Evolutionary conservation across 2,888 invertebrate species (phyloP), one percentile per base, ranked within the genome.

Genomic region (Ceratothoa steindachneri): DNA sequence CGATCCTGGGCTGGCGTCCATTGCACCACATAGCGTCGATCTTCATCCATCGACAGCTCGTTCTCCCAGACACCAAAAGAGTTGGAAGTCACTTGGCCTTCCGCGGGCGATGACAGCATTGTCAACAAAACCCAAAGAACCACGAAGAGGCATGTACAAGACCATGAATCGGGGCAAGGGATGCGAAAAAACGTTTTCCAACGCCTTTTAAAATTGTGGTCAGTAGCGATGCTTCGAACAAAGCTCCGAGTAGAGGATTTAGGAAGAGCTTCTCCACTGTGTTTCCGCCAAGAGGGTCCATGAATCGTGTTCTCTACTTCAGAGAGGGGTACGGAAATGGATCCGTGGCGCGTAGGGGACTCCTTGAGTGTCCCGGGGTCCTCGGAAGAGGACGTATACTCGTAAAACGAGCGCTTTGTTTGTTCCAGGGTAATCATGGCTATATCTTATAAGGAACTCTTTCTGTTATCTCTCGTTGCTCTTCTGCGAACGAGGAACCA

Each of bases 1-100:
- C 68, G 53, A n/a, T 72, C 67, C 51, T 72, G 31, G 2, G 69
- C 30, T 19, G 77, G 74, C n/a, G 75, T 75, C 77, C 77, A 77
- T 67, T 77, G 75, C 29, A 77, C 75, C 65, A 75, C 68, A 53
- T 72, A 77, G 24, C 70, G 67, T 53, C 77, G 72, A 0, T 68
- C 15, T 41, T 72, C 71, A 65, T 75, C 77, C 68, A 77, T 55
- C 52, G 67, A 65, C 30, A 69, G 67, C 67, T 74, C 74, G 53
- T 74, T 67, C 30, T 70, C 73, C 75, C 75, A 77, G n/a, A 55
- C 29, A 22, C 66, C 77, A 55, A 73, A 77, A n/a, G 64, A 29
- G 53, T 53, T 30, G 53, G 77, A 71, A 29, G 74, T 24, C 60
- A n/a, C 60, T 60, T 60, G 60, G 27, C 22, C 27, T 60, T 24